Conservation (phyloP, 2,113 vertebrate genomes). For the Phycodurus eques region DNA sequence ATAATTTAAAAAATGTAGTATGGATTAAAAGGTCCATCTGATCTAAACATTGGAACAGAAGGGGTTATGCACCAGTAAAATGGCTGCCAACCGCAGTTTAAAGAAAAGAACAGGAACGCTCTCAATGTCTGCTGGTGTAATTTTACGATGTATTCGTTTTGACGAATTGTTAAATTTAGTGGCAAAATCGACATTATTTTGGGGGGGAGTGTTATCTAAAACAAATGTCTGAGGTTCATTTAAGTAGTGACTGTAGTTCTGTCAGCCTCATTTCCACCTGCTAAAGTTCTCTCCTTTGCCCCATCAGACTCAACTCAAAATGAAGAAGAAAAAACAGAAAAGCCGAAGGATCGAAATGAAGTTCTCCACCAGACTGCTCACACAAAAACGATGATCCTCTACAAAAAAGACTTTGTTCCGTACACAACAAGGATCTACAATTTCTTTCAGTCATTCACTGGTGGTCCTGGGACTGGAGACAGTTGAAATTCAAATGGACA, state of each 20-base stretch:
- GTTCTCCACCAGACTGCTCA: conserved; percentile 8
- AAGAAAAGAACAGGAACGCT: no score
- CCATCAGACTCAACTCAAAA: not conserved
- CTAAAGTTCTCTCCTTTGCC: not conserved
- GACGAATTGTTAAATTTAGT: not conserved
- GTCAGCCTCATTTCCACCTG: not conserved
- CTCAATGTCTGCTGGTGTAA: not conserved
- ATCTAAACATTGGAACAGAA: no score
- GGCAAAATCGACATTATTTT: not conserved
- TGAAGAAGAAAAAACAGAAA: conserved; percentile 13
- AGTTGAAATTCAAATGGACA: conserved; percentile 25
- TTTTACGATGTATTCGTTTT: not conserved
- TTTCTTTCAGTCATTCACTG: conserved; percentile 38
- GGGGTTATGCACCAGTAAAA: no score
- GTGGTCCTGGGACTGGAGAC: conserved; percentile 16
- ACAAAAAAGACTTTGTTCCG: conserved; percentile 67
- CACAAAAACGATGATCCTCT: conserved; percentile 33
- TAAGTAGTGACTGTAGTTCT: not conserved
- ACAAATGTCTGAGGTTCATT: not conserved
- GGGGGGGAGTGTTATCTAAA: not conserved
- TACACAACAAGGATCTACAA: conserved; percentile 54
- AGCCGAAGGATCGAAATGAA: conserved; percentile 17
- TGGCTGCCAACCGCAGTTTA: no score
- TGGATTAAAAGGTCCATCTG: no score
- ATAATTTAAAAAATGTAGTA: no score